Base-by-base conservation (phyloP, 2,888 invertebrate species). In the Therioaphis trifolii region DNA sequence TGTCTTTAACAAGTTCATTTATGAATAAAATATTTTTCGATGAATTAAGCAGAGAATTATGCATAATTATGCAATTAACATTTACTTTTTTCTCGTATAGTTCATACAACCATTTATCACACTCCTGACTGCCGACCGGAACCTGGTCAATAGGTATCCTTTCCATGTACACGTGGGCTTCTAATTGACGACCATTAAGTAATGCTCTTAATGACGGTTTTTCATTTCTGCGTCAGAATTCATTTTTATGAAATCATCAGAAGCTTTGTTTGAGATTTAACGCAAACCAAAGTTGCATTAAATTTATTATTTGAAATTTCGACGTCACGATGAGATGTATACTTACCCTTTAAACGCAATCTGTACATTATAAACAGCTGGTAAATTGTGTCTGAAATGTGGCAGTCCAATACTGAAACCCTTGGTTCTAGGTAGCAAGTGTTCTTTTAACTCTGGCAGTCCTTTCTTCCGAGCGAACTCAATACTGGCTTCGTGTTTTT, bases 351-450 rank as follows among this genome's bases (percentile, higher is more conserved):
- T 86, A 76, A 87, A 86, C 18, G 88, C 93, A 85, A 95, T 88
- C 87, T 94, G 93, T 86, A 95, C 93, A 88, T 97, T 95, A 88
- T 96, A 96, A 85, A 97, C 92, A 40, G 94, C 95, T 5, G 93
- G 93, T 86, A 95, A 93, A 89, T 94, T 94, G 75, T 92, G 94
- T 87, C 93, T 92, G 88, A 98, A 92, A 86, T 94, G 92, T 80
- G 94, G 93, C 87, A 97, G 90, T 88, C 96, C 96, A 78, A 95
- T 93, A 0, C 93, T 93, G 88, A 98, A 98, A 2, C 98, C 98
- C 89, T 94, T 94, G n/a, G 97, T 96, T 85, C 98, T 92, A n/a
- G 98, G 98, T 40, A 96, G 93, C 74, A 98, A 91, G 88, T 97
- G 97, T 88, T 98, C 93, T 88, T 96, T 96, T 43, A 98, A 90